These are phyloP conservation scores for Arenaria interpres DNA, from an alignment of 2,113 vertebrate genomes.

Conservation along the genomic window DNA sequence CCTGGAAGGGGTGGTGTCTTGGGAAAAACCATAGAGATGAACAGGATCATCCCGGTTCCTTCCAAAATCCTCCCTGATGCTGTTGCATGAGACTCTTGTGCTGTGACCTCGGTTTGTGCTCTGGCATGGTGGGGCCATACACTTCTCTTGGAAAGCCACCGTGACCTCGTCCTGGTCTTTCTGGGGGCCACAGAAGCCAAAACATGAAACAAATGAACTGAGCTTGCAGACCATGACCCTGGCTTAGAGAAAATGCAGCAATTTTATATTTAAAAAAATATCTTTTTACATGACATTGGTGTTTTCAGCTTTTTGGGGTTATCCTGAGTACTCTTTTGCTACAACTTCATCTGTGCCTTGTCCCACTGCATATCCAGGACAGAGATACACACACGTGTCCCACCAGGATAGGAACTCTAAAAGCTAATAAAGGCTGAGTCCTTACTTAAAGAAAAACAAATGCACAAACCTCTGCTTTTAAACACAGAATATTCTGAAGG, in stretches of 20 bases:
- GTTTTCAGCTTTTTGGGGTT: background rate
- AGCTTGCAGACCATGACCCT: background rate
- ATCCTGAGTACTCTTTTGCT: background rate
- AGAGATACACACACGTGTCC: background rate
- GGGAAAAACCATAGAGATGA: no score
- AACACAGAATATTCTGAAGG: background rate
- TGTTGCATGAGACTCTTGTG: accelerated
- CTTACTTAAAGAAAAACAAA: background rate
- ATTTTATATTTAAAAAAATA: background rate
- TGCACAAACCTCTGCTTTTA: background rate
- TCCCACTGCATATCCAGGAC: background rate
- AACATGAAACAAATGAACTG: background rate
- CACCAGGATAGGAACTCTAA: background rate
- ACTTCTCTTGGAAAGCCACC: background rate
- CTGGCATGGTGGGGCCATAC: accelerated
- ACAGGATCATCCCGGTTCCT: background rate
- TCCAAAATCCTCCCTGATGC: background rate
- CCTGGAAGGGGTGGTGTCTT: background rate
- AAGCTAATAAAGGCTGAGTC: background rate
- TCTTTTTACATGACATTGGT: background rate
- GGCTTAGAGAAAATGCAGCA: background rate
- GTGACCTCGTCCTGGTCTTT: background rate
- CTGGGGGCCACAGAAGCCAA: background rate
- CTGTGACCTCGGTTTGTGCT: background rate
- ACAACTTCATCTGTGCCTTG: background rate